phyloP scores from a whole-genome alignment of 2,113 vertebrate genomes.

The Tetrax tetrax region DNA sequence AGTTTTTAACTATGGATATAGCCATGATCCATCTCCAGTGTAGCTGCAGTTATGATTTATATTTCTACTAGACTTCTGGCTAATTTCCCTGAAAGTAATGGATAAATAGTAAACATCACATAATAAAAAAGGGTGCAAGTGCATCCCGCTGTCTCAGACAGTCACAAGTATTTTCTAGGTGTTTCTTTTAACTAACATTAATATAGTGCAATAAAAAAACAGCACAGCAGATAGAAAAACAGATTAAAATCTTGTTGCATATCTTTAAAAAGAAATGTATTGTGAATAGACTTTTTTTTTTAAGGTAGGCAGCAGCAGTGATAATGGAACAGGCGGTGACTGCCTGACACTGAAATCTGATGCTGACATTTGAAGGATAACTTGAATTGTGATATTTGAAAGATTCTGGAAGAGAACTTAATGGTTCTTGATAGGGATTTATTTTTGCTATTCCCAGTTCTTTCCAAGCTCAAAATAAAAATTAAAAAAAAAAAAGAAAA shows the following conservation, averaged over 20 bases:
- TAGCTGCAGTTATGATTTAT: neutral
- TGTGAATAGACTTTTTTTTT: neutral
- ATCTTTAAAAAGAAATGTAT: neutral
- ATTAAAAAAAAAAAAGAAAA: neutral
- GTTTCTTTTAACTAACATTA: neutral
- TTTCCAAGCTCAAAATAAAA: neutral
- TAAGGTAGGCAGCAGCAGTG: neutral
- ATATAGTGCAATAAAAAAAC: neutral
- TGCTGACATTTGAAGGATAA: neutral
- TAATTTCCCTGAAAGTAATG: neutral
- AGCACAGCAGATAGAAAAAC: neutral
- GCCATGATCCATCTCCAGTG: neutral
- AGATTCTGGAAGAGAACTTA: neutral
- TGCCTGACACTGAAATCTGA: neutral
- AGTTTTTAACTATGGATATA: neutral
- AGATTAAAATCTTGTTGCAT: neutral
- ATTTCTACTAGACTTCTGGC: neutral
- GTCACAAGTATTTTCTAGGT: neutral
- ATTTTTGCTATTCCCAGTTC: neutral
- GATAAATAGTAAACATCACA: neutral
- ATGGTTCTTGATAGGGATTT: neutral
- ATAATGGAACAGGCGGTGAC: neutral
- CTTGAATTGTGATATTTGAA: neutral
- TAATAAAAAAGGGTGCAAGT: neutral
- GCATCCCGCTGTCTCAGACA: neutral